These are phyloP conservation scores for Allygus modestus DNA, from an alignment of 2,888 invertebrate genomes.

Conservation along the genomic window DNA sequence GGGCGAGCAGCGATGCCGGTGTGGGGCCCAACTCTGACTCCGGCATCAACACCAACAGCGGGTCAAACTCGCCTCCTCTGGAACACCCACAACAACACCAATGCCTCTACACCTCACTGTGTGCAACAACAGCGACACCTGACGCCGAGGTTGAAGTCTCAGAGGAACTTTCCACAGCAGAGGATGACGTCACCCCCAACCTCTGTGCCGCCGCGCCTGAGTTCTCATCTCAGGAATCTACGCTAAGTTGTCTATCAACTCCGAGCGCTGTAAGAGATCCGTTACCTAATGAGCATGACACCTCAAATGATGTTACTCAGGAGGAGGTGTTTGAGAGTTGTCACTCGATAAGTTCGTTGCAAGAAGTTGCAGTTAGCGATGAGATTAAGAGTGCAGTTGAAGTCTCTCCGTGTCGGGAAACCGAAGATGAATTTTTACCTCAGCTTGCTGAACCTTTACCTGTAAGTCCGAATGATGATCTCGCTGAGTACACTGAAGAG, in stretches of 20 bases:
- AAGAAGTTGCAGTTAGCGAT: conserved; percentile 1
- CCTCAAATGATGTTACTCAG: background rate
- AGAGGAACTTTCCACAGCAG: conserved; percentile 39
- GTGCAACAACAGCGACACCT: background rate
- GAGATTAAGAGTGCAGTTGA: conserved; percentile 21
- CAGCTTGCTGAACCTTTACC: background rate
- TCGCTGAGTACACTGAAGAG: conserved; percentile 36
- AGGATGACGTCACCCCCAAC: conserved; percentile 45
- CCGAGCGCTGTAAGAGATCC: conserved; percentile 35
- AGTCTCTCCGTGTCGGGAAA: background rate
- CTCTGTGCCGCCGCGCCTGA: conserved; percentile 33
- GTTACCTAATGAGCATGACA: background rate
- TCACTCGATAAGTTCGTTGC: background rate
- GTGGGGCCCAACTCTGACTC: conserved; percentile 68
- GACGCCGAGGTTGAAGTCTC: conserved; percentile 11
- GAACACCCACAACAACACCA: conserved; percentile 9
- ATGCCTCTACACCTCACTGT: background rate
- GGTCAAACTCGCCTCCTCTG: conserved; percentile 65
- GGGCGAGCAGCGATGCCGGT: conserved; percentile 69
- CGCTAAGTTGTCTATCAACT: conserved; percentile 44
- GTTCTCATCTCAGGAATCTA: conserved; percentile 58
- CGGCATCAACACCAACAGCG: conserved; percentile 68
- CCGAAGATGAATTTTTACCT: background rate
- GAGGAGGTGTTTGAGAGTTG: conserved; percentile 32
- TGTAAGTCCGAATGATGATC: background rate